These are phyloP conservation scores for Saturnia japonica DNA, from an alignment of 2,888 invertebrate genomes.

Conservation along the genomic window DNA sequence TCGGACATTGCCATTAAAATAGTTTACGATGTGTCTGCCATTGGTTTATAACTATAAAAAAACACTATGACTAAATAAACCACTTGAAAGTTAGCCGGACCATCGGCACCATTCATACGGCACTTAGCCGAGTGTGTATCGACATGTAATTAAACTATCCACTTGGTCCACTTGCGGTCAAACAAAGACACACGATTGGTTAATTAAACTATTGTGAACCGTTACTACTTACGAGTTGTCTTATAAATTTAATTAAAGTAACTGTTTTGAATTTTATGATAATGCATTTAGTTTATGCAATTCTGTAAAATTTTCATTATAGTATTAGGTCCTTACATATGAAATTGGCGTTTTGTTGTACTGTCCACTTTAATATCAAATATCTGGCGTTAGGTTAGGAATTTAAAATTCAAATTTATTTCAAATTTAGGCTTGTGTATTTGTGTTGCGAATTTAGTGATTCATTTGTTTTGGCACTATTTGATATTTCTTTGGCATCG, in stretches of 20 bases:
- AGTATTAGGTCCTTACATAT: no score
- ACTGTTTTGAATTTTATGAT: not conserved
- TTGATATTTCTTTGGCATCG: no score
- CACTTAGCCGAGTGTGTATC: conserved; percentile 37
- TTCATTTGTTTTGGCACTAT: no score
- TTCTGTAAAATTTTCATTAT: not conserved
- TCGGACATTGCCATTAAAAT: conserved; percentile 22
- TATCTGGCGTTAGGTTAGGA: no score
- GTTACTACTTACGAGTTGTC: conserved; percentile 15
- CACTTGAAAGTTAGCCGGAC: conserved; percentile 20
- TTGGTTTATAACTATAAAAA: conserved; percentile 18
- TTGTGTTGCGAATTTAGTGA: no score
- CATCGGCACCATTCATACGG: conserved; percentile 20
- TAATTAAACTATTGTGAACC: conserved; percentile 29
- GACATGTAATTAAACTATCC: conserved; percentile 57
- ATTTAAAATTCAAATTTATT: no score
- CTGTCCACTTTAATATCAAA: no score
- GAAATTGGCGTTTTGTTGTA: no score
- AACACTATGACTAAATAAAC: conserved; percentile 17
- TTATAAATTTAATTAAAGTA: conserved; percentile 8
- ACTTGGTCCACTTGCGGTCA: conserved; percentile 44
- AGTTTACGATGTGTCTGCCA: conserved; percentile 21
- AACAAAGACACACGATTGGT: conserved; percentile 44
- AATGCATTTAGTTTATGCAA: not conserved
- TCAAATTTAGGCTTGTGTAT: no score